Base-by-base conservation (phyloP, 2,888 invertebrate species). In the Exocentrus adspersus region DNA sequence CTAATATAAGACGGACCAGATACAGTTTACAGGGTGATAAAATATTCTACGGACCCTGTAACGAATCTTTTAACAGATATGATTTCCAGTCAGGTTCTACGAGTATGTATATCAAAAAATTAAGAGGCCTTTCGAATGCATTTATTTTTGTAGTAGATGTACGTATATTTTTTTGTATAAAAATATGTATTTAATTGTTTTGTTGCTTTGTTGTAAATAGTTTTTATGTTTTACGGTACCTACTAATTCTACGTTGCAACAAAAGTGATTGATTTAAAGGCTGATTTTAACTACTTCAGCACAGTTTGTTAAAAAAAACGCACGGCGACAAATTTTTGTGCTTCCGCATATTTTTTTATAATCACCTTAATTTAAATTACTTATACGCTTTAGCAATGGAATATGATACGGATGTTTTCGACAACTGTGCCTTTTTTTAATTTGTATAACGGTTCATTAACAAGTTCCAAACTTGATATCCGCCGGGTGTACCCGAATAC, bases 401-500 rank as follows among this genome's bases (percentile, higher is more conserved):
- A 7, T 7, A 24, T 24, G 7, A 24, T 24, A 24, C 7, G 24
- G 12, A 19, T 24, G 28, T 54, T 43, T 54, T n/a, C 43, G 28
- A 54, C 21, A 24, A 58, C 17, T 51, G 50, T 60, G 51, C 54
- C 53, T 54, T 61, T n/a, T n/a, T 61, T 61, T 53, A 46, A 48
- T 54, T 54, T 61, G 17, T 46, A 46, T 24, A 5, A 48, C 46
- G 54, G 16, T 6, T 42, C 53, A 20, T 37, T 17, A 20, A 48
- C 48, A 53, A 54, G 46, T 41, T 37, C 7, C 12, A 43, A 37
- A 52, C 61, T 61, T 61, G 61, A 54, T 46, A 48, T 61, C 61
- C 61, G 61, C 61, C 61, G 48, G 45, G 37, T 61, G 54, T 54
- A 61, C 61, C 61, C 61, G 61, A 61, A 20, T 21, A 45, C 14